Evolutionary conservation across 2,797 vertebrate genomes (phyloP).

Genomic region (Phylloscopus collybita): DNA sequence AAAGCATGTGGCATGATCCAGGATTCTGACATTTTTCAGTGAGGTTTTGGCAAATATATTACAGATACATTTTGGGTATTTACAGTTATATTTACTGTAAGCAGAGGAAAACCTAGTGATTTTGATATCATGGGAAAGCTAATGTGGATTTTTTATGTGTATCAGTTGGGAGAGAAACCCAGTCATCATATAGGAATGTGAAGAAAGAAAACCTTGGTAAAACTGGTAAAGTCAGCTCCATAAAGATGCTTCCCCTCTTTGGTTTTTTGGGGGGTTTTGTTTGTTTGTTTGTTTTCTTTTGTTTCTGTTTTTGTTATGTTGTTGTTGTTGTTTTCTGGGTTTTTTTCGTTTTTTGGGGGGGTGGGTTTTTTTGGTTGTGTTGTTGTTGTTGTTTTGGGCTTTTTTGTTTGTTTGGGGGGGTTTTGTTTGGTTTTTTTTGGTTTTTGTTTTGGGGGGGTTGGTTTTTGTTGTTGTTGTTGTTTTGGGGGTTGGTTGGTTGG

Average conservation of each 20-base stretch:
- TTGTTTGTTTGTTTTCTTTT: too few species aligned
- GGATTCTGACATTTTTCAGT: not conserved
- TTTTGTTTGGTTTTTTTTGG: too few species aligned
- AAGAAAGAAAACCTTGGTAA: not conserved
- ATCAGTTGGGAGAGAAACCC: not conserved
- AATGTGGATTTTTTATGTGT: not conserved
- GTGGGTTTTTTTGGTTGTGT: too few species aligned
- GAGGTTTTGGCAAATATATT: not conserved
- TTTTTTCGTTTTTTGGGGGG: too few species aligned
- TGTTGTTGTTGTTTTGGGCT: too few species aligned
- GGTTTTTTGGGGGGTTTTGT: too few species aligned
- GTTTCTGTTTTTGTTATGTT: too few species aligned
- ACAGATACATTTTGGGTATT: not conserved
- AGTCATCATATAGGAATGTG: fast-evolving
- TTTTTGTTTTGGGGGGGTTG: too few species aligned
- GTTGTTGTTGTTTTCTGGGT: too few species aligned
- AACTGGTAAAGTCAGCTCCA: not conserved
- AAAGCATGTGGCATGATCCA: not conserved
- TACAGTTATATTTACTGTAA: not conserved
- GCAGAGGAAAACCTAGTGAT: not conserved
- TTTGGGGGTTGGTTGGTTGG: too few species aligned
- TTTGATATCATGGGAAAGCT: not conserved
- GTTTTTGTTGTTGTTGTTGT: too few species aligned
- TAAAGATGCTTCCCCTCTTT: not conserved
- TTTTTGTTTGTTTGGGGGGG: too few species aligned